Evolutionary conservation across 2,888 invertebrate species (phyloP).

Genomic region (Lasioglossum calceatum): DNA sequence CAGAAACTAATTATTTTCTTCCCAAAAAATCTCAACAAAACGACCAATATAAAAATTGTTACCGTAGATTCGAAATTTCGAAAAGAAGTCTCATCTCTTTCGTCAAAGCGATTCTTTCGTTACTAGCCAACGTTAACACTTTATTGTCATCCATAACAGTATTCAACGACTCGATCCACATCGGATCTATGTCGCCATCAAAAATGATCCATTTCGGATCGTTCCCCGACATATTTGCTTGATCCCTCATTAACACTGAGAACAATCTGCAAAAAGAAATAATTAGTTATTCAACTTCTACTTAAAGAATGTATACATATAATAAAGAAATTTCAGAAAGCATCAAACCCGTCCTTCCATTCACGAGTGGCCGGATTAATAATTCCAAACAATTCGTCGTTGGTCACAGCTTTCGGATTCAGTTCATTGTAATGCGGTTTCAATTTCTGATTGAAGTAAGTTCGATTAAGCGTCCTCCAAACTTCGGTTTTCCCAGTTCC

Average conservation of each 20-base stretch:
- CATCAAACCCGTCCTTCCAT: slow-evolving; percentile 91
- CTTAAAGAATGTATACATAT: neutral
- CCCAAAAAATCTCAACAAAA: neutral
- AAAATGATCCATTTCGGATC: slow-evolving; percentile 97
- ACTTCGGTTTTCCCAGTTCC: slow-evolving; percentile 97
- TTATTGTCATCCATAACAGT: slow-evolving; percentile 99
- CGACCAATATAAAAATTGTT: neutral
- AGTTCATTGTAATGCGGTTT: slow-evolving; percentile 95
- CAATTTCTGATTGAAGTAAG: slow-evolving; percentile 92
- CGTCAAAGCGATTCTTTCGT: slow-evolving; percentile 96
- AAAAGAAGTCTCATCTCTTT: slow-evolving; percentile 96
- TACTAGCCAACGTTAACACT: slow-evolving; percentile 95
- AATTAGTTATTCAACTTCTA: neutral
- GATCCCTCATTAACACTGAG: slow-evolving; percentile 96
- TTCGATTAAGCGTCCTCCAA: slow-evolving; percentile 95
- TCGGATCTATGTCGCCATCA: slow-evolving; percentile 98
- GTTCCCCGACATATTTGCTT: slow-evolving; percentile 94
- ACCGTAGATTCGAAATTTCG: slow-evolving; percentile 93
- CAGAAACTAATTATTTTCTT: neutral
- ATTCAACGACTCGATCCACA: slow-evolving; percentile 99
- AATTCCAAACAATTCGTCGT: slow-evolving; percentile 97
- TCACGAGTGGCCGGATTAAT: slow-evolving; percentile 97
- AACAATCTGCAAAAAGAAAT: slow-evolving; percentile 88
- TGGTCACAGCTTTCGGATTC: slow-evolving; percentile 98
- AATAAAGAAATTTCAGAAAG: neutral